Conservation (phyloP, 2,113 vertebrate species). For the Danionella cerebrum region DNA sequence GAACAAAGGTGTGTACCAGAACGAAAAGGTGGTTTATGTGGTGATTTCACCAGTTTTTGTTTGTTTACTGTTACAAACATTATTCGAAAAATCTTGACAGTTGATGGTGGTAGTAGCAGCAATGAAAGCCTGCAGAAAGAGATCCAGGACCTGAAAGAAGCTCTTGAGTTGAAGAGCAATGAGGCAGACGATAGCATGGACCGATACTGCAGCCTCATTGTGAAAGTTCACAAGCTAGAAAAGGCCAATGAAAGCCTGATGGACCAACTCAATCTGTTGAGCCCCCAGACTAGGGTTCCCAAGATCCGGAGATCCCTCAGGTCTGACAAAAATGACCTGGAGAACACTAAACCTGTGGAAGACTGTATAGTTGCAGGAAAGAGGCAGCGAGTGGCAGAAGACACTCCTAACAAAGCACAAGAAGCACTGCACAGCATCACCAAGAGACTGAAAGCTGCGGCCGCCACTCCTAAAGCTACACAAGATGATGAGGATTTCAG, state of each 20-base stretch:
- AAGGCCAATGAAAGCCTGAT: constrained; percentile 73
- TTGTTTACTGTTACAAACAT: too few species aligned
- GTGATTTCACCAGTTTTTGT: too few species aligned
- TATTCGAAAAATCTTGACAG: constrained; percentile 21
- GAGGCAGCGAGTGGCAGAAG: constrained; percentile 47
- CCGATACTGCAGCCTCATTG: constrained; percentile 79
- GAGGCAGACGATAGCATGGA: constrained; percentile 81
- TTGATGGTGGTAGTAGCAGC: neutral
- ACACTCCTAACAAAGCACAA: constrained; percentile 47
- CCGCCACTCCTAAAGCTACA: constrained; percentile 34
- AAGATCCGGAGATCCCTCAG: constrained; percentile 10
- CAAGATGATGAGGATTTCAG: constrained; percentile 47
- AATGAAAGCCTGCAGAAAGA: constrained; percentile 43
- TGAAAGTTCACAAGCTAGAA: constrained; percentile 77
- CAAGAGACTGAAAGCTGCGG: constrained; percentile 50
- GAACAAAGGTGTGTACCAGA: neutral
- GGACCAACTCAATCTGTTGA: constrained; percentile 63
- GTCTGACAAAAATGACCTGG: constrained; percentile 3
- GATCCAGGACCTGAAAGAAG: constrained; percentile 68
- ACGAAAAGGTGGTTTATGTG: too few species aligned
- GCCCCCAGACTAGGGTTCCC: constrained; percentile 44
- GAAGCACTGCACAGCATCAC: constrained; percentile 62
- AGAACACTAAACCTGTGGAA: constrained; percentile 41
- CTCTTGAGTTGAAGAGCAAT: constrained; percentile 64
- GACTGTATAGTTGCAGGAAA: constrained; percentile 52